Conservation (phyloP, 2,797 vertebrate genomes). For the Brachyrhaphis roseni region DNA sequence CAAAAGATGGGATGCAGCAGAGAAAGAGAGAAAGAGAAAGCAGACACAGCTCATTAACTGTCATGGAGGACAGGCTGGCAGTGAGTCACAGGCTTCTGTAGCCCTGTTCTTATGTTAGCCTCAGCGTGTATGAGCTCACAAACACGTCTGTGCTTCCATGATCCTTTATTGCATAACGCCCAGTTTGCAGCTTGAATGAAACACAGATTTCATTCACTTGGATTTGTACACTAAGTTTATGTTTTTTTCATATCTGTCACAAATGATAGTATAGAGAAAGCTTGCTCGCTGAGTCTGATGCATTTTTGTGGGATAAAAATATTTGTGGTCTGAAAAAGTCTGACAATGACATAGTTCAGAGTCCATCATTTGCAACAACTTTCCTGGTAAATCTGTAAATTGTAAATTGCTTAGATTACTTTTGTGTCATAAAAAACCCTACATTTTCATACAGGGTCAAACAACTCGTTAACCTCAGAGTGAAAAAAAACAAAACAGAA, state of each 20-base stretch:
- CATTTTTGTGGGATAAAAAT: not conserved
- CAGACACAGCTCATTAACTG: slow-evolving; percentile 75
- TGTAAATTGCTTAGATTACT: not conserved
- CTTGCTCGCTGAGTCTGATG: not conserved
- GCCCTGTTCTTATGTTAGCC: slow-evolving; percentile 29
- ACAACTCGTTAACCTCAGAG: not conserved
- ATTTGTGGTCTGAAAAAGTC: not conserved
- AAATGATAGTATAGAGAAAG: not conserved
- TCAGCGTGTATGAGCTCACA: slow-evolving; percentile 6
- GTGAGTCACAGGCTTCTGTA: slow-evolving; percentile 66
- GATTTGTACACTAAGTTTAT: not conserved
- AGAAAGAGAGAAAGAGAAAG: slow-evolving; percentile 33
- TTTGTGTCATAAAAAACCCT: not conserved
- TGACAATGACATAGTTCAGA: not conserved
- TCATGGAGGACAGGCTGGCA: slow-evolving; percentile 58
- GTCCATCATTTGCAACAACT: not conserved
- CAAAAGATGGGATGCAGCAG: slow-evolving; percentile 44
- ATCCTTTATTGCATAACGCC: slow-evolving; percentile 3
- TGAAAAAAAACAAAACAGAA: not conserved
- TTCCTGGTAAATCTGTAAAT: not conserved
- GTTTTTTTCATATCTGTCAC: not conserved
- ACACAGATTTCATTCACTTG: slow-evolving; percentile 8
- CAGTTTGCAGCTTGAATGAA: slow-evolving; percentile 1
- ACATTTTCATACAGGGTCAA: not conserved
- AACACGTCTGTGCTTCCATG: slow-evolving; percentile 7